Conservation (phyloP, 2,888 invertebrate species). For the Stenotaenia linearis region DNA sequence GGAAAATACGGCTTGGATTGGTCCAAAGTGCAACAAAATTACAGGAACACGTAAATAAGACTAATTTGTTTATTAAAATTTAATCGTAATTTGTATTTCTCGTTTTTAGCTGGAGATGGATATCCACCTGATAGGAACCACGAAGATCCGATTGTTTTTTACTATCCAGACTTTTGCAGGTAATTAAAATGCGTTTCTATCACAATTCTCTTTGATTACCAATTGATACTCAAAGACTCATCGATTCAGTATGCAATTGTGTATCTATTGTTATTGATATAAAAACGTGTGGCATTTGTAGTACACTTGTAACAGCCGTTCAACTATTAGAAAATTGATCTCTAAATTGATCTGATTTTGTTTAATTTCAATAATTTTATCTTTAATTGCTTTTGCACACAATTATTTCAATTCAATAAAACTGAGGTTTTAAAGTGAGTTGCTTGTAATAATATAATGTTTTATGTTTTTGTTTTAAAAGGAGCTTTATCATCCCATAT, state of each 20-base stretch:
- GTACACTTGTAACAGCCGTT: too few species aligned
- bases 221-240: too few species aligned
- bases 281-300: too few species aligned
- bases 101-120: not conserved
- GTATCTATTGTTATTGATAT: too few species aligned
- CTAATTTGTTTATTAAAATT: not conserved
- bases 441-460: not conserved
- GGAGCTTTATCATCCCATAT: not conserved
- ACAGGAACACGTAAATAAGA: not conserved
- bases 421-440: not conserved
- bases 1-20: not conserved
- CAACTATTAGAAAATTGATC: too few species aligned
- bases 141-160: not conserved
- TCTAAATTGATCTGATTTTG: too few species aligned
- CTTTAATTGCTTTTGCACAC: too few species aligned
- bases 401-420: too few species aligned
- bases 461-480: not conserved
- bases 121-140: not conserved
- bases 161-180: constrained; percentile 24
- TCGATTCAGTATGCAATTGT: not conserved
- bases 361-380: too few species aligned
- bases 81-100: not conserved
- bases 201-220: not conserved
- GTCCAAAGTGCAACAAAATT: not conserved
- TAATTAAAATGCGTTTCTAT: not conserved